Evolutionary conservation across 2,113 vertebrate species (phyloP), one percentile per base, ranked within the genome.

Genomic region (Piaya cayana): DNA sequence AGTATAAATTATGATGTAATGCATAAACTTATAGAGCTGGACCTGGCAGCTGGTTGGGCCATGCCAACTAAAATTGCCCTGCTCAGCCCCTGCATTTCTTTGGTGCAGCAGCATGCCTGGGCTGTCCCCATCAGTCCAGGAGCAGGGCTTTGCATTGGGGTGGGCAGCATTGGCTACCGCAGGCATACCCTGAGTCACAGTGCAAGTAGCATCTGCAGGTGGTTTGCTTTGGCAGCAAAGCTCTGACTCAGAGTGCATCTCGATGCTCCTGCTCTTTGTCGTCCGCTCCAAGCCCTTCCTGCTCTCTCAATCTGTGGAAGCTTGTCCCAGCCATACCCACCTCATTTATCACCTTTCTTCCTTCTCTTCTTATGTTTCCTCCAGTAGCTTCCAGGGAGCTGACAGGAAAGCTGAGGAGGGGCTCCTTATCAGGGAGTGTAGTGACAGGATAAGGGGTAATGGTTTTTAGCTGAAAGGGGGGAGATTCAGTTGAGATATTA

Each of bases 321-420:
- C 42, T 77, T 2, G 1, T 34, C 21, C 34, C n/a, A 69, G 63
- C 21, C 1, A 0, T 47, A 70, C 29, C 47, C 1, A 0, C 25
- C 36, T 65, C 43, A 32, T 22, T 71, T 85, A 59, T 43, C 25
- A 27, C 42, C 34, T 78, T 36, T 39, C 23, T 32, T 81, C 36
- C 52, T 82, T 52, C 53, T 62, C n/a, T 42, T 77, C 56, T 77
- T 58, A 34, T 23, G 30, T 53, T 53, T 25, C 21, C 47, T 49
- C 47, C 47, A 49, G 47, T 49, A 22, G 47, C 19, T 49, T 49
- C 47, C 47, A 49, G 47, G 47, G 47, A 11, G 21, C 22, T 11
- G 22, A 49, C 21, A 49, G 21, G 47, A 49, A 49, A 23, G 47
- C 47, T 23, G 47, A 10, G 21, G 47, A 49, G 47, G 21, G 47